These are phyloP conservation scores for Philopedon plagiatum DNA, from an alignment of 2,888 invertebrate genomes.

Conservation along the genomic window DNA sequence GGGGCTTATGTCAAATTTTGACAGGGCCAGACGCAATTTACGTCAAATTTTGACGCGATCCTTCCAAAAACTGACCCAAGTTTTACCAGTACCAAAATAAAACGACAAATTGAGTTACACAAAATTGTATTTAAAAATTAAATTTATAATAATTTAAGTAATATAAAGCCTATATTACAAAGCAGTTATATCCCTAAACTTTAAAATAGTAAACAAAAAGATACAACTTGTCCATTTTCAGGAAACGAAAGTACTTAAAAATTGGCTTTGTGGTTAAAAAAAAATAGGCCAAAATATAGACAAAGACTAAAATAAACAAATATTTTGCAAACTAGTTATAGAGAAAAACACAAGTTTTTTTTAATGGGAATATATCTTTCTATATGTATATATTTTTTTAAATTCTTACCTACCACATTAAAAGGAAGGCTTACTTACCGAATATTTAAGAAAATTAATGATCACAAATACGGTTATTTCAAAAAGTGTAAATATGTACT, in stretches of 20 bases:
- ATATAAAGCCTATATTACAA: constrained; percentile 63
- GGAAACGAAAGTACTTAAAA: neutral
- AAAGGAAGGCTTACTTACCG: neutral
- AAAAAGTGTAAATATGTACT: neutral
- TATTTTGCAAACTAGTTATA: neutral
- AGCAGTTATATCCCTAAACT: constrained; percentile 33
- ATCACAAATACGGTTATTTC: neutral
- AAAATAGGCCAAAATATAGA: constrained; percentile 3
- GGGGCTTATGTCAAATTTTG: no score
- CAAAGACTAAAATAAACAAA: neutral
- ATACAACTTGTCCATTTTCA: constrained; percentile 15
- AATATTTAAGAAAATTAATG: neutral
- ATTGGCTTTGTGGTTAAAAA: neutral
- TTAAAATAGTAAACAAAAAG: constrained; percentile 31
- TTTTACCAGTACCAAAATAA: neutral
- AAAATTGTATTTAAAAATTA: constrained; percentile 63
- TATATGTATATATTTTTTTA: constrained; percentile 2
- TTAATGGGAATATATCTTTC: constrained; percentile 11
- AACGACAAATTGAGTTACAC: constrained; percentile 53
- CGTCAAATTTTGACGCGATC: no score
- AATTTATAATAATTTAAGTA: constrained; percentile 62
- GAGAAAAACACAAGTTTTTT: neutral
- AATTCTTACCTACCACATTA: constrained; percentile 3
- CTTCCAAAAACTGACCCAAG: no score
- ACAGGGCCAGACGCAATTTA: no score